These are phyloP conservation scores for Thunnus maccoyii DNA, from an alignment of 2,113 vertebrate species.

Conservation along the genomic window DNA sequence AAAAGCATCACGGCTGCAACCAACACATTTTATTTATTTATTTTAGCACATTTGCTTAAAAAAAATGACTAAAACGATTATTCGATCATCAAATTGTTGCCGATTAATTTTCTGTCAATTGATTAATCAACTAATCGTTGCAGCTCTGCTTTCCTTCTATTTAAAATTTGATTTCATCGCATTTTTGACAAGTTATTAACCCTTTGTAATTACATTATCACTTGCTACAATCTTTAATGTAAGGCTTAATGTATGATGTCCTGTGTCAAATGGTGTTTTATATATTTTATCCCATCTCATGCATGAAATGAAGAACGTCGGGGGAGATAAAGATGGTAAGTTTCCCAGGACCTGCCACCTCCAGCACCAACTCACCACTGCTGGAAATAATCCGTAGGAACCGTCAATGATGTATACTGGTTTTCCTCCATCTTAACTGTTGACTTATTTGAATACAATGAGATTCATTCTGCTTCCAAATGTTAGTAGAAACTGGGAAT, in stretches of 20 bases:
- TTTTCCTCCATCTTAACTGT: constrained; percentile 84
- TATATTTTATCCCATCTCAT: constrained; percentile 42
- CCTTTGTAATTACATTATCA: neutral
- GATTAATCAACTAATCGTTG: too few species aligned
- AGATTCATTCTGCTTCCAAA: constrained; percentile 68
- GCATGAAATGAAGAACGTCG: constrained; percentile 65
- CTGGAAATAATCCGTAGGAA: constrained; percentile 84
- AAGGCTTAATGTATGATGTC: constrained; percentile 9
- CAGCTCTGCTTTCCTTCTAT: too few species aligned
- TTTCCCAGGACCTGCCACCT: constrained; percentile 53
- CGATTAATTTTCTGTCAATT: neutral
- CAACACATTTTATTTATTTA: too few species aligned
- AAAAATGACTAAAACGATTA: neutral
- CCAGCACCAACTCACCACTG: constrained; percentile 84
- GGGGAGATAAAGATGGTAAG: constrained; percentile 37
- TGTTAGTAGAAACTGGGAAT: constrained; percentile 29
- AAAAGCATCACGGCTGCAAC: neutral
- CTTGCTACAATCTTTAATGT: neutral
- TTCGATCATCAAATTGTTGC: neutral
- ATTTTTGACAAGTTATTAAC: neutral
- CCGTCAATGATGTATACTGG: constrained; percentile 83
- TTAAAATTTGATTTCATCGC: too few species aligned
- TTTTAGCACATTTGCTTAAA: neutral
- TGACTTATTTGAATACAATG: constrained; percentile 78
- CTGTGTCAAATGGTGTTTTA: constrained; percentile 8